These are phyloP conservation scores for Acromyrmex heyeri DNA, from an alignment of 1,140 invertebrate species.

Conservation along the genomic window DNA sequence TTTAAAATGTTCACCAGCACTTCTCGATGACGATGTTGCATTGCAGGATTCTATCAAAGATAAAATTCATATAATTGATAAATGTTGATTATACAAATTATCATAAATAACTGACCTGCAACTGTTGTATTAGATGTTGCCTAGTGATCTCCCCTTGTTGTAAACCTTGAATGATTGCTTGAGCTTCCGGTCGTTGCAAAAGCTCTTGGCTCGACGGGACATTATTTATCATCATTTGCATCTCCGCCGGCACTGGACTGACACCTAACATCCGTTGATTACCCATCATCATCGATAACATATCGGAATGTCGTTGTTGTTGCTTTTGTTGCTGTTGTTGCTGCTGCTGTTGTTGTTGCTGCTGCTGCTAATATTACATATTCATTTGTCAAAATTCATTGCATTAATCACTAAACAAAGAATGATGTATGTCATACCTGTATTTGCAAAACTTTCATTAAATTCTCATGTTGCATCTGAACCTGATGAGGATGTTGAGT, in stretches of 20 bases:
- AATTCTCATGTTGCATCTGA: slow-evolving; percentile 86
- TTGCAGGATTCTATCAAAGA: slow-evolving; percentile 88
- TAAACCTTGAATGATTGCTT: slow-evolving; percentile 91
- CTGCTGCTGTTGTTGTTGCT: slow-evolving; percentile 81
- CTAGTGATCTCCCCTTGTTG: slow-evolving; percentile 91
- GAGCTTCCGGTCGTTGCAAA: slow-evolving; percentile 90
- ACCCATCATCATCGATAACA: slow-evolving; percentile 85
- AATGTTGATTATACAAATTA: background rate
- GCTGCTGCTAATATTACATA: slow-evolving; percentile 72
- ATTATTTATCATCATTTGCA: slow-evolving; percentile 87
- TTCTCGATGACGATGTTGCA: slow-evolving; percentile 91
- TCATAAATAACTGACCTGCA: slow-evolving; percentile 83
- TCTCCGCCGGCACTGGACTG: slow-evolving; percentile 87
- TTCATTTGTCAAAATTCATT: background rate
- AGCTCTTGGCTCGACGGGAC: slow-evolving; percentile 88
- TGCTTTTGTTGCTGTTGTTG: slow-evolving; percentile 82
- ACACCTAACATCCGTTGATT: slow-evolving; percentile 82
- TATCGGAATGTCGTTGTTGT: slow-evolving; percentile 85
- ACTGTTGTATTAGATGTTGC: slow-evolving; percentile 91
- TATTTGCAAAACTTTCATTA: slow-evolving; percentile 87
- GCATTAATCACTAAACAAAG: background rate
- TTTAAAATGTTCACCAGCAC: slow-evolving; percentile 91
- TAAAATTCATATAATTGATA: slow-evolving; percentile 36
- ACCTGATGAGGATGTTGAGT: slow-evolving; percentile 85
- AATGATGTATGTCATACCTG: slow-evolving; percentile 70